A percentile compares a stretch with the other conserved stretches of the same genome.
Conservation (phyloP, 1,140 invertebrate species). For the Whitmania pigra region DNA sequence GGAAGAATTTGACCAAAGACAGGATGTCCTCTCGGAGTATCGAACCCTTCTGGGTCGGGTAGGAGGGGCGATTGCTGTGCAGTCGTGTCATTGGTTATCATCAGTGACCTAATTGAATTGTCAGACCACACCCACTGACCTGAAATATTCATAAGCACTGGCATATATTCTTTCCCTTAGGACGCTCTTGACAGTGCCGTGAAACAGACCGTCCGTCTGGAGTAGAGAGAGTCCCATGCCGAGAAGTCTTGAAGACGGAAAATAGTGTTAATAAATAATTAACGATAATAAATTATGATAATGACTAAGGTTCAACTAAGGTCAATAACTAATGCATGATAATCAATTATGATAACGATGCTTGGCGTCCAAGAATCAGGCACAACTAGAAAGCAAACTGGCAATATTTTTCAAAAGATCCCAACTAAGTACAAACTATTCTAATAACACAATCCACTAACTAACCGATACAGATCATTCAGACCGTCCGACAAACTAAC, state of each 20-base stretch:
- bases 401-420: too few relatives aligned
- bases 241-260: constrained; percentile 56
- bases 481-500: too few relatives aligned
- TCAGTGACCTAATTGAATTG: neutral
- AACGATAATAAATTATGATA: too few relatives aligned
- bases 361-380: too few relatives aligned
- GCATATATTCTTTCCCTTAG: constrained; percentile 85
- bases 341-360: too few relatives aligned
- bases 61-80: constrained; percentile 55
- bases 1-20: constrained; percentile 85
- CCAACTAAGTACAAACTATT: too few relatives aligned
- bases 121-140: constrained; percentile 30
- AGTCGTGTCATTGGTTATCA: neutral
- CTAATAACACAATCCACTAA: too few relatives aligned
- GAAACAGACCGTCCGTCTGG: constrained; percentile 76
- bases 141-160: constrained; percentile 85
- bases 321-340: neutral
- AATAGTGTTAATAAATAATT: neutral
- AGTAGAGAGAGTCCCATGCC: constrained; percentile 78
- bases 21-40: constrained; percentile 76
- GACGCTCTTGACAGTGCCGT: constrained; percentile 72
- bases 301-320: too few relatives aligned
- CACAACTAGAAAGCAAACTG: too few relatives aligned
- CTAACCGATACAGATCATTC: too few relatives aligned
- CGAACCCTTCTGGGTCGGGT: constrained; percentile 62